Evolutionary conservation across 2,113 vertebrate species (phyloP), one percentile per base, ranked within the genome.

Genomic region (Pantherophis guttatus): DNA sequence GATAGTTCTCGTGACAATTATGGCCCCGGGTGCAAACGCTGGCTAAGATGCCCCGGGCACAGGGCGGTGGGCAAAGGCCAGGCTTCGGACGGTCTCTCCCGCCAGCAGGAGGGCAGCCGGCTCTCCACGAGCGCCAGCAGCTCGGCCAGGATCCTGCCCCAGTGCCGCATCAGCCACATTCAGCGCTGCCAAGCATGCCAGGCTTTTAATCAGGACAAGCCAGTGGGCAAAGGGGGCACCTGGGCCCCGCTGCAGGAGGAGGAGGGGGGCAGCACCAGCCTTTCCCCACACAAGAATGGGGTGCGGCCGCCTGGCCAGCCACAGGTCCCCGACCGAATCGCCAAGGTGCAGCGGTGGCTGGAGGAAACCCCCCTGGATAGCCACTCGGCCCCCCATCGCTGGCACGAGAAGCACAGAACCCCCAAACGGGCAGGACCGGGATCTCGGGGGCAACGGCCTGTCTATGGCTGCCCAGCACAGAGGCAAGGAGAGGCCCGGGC

Each of bases 311-410:
- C 44, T 26, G 50, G 62, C 8, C 90, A 9, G 5, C 86, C 8
- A 0, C 62, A 52, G 48, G 12, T 53, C 29, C 55, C 17, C 1
- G 75, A 90, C 55, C 89, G 62, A 15, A 54, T 91, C 2, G 59
- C 62, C 9, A 81, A 91, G 39, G 90, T 93, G 1, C 93, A 89
- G 90, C 86, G 39, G 15, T 93, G 93, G 93, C 86, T 93, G 54
- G 90, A 86, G 87, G 21, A 93, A n/a, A 88, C 53, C 7, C 53
- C 62, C 0, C 44, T 19, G 5, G 54, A 85, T 1, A 39, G 19
- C 12, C 90, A 19, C 9, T 10, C 58, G 0, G 5, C 5, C 26
- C 59, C 26, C 2, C 3, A 12, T 3, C 3, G 21, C 50, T 15
- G 24, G 3, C 86, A 57, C 0, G 62, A 33, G 59, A 50, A 13